Evolutionary conservation across 2,888 invertebrate genomes (phyloP), one percentile per base, ranked within the genome.

Genomic region (Beris morrisii): DNA sequence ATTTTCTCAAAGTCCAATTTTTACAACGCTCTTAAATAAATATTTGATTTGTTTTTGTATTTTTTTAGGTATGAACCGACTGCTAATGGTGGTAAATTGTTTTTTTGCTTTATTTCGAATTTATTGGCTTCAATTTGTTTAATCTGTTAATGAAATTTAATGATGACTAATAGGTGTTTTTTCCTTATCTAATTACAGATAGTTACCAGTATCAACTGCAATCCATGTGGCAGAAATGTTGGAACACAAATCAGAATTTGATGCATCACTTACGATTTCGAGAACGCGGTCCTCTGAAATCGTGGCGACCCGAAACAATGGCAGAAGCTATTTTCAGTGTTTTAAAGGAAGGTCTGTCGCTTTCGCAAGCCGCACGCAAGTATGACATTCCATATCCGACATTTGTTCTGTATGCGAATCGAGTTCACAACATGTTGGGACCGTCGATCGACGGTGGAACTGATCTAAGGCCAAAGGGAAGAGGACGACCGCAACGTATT

Each of bases 361-460:
- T 94, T 68, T 93, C 93, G 43, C 94, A 95, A 79, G 95, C 95
- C 0, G 95, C 95, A 22, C 86, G 95, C 74, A 95, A 94, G 82
- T 95, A 93, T 83, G 95, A 95, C 84, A 95, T 95, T 79, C 95
- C 95, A 63, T 95, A 95, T 82, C 95, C 95, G 71, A 95, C 95
- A 7, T 95, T 95, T 81, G 95, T 95, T 71, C 85, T 95, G 61
- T 95, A 95, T 79, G 95, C 95, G 69, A 95, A 95, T 80, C 85
- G 94, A 67, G 94, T 95, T 56, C 94, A 95, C 83, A 95, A 95
- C 80, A 93, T 95, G 92, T 85, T 95, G 70, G 95, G 95, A 38
- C 95, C 95, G 57, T 94, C 93, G 69, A 92, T 92, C 61, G 93
- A 94, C 78, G 93, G 93, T 69, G 93, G 93, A 72, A 91, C 92